Base-by-base conservation (phyloP, 23 tunicate species). In the Trididemnum miniatum region DNA sequence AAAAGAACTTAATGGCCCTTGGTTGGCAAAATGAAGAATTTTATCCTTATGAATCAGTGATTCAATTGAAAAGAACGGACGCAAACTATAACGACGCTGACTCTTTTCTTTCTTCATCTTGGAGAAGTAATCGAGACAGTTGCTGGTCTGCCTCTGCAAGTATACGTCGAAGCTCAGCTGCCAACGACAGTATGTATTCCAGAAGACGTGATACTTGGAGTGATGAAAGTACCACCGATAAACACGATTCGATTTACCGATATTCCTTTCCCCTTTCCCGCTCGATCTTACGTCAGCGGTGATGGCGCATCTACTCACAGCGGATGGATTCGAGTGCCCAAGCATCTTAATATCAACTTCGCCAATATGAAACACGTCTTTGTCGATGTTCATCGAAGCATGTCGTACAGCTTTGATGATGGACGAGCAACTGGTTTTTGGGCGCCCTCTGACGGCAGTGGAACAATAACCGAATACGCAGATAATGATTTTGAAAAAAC, bases 361-460 rank as follows among this genome's bases (percentile, higher is more conserved):
- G 79, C 85, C 18, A 82, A 82, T 27, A 20, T 82, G 1, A 82
- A 35, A 31, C 85, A 82, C 76, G 85, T 82, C 1, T 82, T 82
- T 31, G 85, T 82, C 0, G 85, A 82, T 50, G 85, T 82, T 29
- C 85, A 82, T 39, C 52, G 85, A 26, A 82, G 65, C 1, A 82
- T 82, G 85, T 34, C 77, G 78, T 35, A 49, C 65, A 65, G 77
- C 30, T 40, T 26, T 49, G 85, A 82, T 27, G 85, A 82, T 44
- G 51, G n/a, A 5, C 18, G 75, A 12, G 22, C 67, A 4, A 2
- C 37, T 7, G 75, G 75, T 9, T 67, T 67, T 32, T 67, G 75
- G 75, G 75, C 75, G 38, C 18, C 38, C 38, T 67, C 75, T 9
- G 38, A 31, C n/a, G 75, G 38, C 7, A 67, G 37, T 31, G 37